Conservation (phyloP, 2,113 vertebrate genomes). For the Vulpes ferrilata region DNA sequence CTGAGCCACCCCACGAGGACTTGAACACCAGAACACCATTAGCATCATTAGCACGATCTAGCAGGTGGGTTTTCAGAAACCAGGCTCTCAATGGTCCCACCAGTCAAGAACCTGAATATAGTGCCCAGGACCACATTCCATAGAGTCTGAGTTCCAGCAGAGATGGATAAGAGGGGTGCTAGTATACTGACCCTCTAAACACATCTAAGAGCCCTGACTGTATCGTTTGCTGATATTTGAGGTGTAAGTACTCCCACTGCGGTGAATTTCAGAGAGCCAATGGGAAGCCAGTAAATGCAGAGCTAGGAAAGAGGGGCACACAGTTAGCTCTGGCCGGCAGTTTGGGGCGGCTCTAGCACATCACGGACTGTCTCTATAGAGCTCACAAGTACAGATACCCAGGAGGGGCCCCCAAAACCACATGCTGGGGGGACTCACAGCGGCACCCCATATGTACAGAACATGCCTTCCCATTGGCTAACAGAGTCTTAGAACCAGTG, state of each 20-base stretch:
- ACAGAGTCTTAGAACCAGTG: neutral
- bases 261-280: neutral
- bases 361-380: neutral
- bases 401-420: neutral
- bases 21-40: neutral
- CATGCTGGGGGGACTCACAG: neutral
- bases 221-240: neutral
- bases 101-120: constrained; percentile 27
- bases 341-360: neutral
- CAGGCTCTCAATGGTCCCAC: neutral
- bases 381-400: neutral
- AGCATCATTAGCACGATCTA: neutral
- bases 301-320: neutral
- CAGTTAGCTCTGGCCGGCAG: neutral
- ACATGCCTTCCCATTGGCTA: neutral
- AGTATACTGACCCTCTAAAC: neutral
- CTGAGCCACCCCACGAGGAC: neutral
- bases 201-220: neutral
- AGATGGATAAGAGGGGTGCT: neutral
- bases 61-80: constrained; percentile 54
- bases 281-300: neutral
- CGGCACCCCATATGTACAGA: neutral
- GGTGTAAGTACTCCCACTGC: neutral
- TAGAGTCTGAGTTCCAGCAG: neutral
- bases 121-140: neutral